These are phyloP conservation scores for Dicentrarchus labrax DNA, from an alignment of 2,113 vertebrate species.

Conservation along the genomic window DNA sequence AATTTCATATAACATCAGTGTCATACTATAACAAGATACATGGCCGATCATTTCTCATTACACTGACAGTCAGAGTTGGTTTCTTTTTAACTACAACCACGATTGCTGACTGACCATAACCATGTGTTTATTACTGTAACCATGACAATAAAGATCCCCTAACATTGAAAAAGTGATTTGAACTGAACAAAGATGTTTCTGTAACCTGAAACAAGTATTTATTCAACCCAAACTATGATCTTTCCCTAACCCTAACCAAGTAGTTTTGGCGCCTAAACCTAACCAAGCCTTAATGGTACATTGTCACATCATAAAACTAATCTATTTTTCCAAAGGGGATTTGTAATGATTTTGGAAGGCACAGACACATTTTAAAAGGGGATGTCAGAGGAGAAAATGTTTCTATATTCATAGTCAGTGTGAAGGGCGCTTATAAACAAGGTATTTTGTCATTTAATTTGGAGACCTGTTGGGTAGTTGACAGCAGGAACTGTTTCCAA, in stretches of 20 bases:
- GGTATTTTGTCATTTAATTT: background rate
- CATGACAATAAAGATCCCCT: background rate
- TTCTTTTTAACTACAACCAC: background rate
- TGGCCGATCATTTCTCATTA: background rate
- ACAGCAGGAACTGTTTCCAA: background rate
- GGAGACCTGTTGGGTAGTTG: background rate
- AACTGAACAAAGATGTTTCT: background rate
- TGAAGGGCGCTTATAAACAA: background rate
- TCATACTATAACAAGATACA: background rate
- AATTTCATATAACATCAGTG: background rate
- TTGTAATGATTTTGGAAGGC: too few species aligned
- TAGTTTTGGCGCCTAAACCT: background rate
- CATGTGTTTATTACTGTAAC: background rate
- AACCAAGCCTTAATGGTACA: background rate
- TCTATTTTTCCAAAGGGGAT: background rate
- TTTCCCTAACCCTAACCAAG: background rate
- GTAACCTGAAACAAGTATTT: background rate
- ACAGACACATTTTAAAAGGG: too few species aligned
- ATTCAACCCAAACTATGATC: background rate
- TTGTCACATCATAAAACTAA: background rate
- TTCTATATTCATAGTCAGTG: background rate
- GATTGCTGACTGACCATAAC: background rate
- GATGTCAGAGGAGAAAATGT: background rate
- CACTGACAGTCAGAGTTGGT: background rate
- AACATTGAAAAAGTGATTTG: background rate